Evolutionary conservation across 2,797 vertebrate species (phyloP), one percentile per base, ranked within the genome.

Genomic region (Lepilemur septentrionalis): DNA sequence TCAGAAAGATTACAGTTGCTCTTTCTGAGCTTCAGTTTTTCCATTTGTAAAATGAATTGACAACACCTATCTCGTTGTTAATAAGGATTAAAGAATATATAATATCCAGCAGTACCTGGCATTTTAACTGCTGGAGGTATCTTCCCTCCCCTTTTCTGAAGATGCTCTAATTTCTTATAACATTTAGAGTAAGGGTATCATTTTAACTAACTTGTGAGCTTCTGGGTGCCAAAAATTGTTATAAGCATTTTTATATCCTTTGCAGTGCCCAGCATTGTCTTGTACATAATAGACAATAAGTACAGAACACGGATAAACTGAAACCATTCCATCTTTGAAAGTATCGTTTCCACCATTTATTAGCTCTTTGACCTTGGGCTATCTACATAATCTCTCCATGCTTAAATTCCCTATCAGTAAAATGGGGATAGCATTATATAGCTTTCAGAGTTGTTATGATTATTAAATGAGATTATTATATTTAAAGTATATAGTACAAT

Each of bases 31-130:
- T 67, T 94, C 38, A 35, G 43, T 70, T 46, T 92, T 79, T 72
- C 93, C 15, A 63, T 65, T 86, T 89, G 75, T 67, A 52, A 94
- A 76, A 82, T 75, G 63, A 94, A 55, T 83, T 59, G 70, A 83
- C n/a, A 89, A 18, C 15, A 22, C n/a, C 81, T 15, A 78, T 52
- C 28, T 70, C 14, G 0, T 18, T 55, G 72, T 67, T 78, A 55
- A 38, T 4, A 41, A 59, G 18, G 23, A 43, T 50, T 61, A 25
- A 84, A 81, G 50, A 82, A 15, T 41, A 14, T 32, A 5, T 15
- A 35, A 55, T 52, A 55, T 38, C 52, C 46, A 6, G 28, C 11
- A n/a, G 76, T 79, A 25, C 7, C 63, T 52, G 55, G 20, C 9
- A 5, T 59, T 59, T 61, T 86, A 76, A 59, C 85, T 41, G 2